Evolutionary conservation across 1,140 invertebrate species (phyloP).

Genomic region (Pachypeltis micranthus): DNA sequence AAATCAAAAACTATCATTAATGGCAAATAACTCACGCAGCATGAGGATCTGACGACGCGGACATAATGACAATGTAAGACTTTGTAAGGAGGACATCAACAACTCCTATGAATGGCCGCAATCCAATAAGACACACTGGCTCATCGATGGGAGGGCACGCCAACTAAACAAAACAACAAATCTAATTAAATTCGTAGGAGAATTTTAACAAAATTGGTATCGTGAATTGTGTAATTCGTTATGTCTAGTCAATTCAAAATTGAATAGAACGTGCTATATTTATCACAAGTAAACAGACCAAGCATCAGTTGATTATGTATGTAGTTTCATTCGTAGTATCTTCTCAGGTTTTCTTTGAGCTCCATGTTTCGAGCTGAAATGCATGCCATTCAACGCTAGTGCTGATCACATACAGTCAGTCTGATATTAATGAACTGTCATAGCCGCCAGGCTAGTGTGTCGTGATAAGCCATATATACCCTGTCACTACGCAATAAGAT

Average conservation of each 20-base stretch:
- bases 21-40: slow-evolving; percentile 34
- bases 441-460: too few species aligned
- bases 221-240: not conserved
- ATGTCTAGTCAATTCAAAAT: not conserved
- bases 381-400: too few species aligned
- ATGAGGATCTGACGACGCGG: slow-evolving; percentile 43
- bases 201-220: not conserved
- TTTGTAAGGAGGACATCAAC: slow-evolving; percentile 48
- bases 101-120: slow-evolving; percentile 59
- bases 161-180: slow-evolving; percentile 30
- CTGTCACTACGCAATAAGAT: too few species aligned
- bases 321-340: too few species aligned
- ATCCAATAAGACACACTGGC: slow-evolving; percentile 56
- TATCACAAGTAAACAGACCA: too few species aligned
- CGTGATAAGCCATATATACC: too few species aligned
- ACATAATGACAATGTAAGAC: slow-evolving; percentile 50
- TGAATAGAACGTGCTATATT: slow-evolving; percentile 7
- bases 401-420: too few species aligned
- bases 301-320: too few species aligned
- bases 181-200: not conserved
- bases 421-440: too few species aligned
- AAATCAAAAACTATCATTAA: too few species aligned
- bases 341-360: too few species aligned
- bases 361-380: too few species aligned
- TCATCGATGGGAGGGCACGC: slow-evolving; percentile 46